Percentiles rank a stretch among this genome's conserved stretches.
Conservation (phyloP, 2,113 vertebrate species). For the Eurystomus gularis region DNA sequence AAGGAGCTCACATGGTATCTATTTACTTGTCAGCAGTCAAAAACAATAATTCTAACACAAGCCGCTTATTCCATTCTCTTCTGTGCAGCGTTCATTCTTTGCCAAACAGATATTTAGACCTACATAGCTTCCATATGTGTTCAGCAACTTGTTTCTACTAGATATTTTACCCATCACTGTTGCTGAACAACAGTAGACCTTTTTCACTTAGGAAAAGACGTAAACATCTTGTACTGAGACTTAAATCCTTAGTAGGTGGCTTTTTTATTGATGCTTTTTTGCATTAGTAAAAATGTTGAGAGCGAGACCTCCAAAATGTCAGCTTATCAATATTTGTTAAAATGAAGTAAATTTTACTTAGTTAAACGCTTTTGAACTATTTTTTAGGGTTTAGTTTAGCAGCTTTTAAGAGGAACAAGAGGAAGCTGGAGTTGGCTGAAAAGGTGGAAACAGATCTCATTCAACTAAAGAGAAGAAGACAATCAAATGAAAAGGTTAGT, state of each 20-base stretch:
- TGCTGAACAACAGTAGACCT: neutral
- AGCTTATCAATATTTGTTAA: neutral
- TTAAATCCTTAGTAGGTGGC: neutral
- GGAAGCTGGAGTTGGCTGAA: constrained; percentile 97
- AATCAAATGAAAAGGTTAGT: constrained; percentile 93
- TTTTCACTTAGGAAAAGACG: neutral
- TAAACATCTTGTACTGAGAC: neutral
- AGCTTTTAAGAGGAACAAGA: constrained; percentile 97
- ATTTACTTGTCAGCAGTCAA: constrained; percentile 58
- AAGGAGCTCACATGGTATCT: constrained; percentile 34
- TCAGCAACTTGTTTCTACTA: neutral
- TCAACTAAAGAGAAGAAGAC: constrained; percentile 91
- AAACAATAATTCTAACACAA: constrained; percentile 27
- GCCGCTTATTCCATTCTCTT: neutral
- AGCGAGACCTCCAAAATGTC: neutral
- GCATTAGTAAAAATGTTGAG: neutral
- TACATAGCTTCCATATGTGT: constrained; percentile 2
- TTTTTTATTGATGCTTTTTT: neutral
- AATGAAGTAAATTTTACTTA: neutral
- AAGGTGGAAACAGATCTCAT: constrained; percentile 91
- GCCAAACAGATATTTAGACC: constrained; percentile 3
- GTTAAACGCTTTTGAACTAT: constrained; percentile 43
- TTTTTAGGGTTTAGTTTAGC: constrained; percentile 95
- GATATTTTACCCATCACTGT: neutral
- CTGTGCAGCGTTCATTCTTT: constrained; percentile 7